Conservation (phyloP, 2,113 vertebrate genomes). For the Peucedramus taeniatus region DNA sequence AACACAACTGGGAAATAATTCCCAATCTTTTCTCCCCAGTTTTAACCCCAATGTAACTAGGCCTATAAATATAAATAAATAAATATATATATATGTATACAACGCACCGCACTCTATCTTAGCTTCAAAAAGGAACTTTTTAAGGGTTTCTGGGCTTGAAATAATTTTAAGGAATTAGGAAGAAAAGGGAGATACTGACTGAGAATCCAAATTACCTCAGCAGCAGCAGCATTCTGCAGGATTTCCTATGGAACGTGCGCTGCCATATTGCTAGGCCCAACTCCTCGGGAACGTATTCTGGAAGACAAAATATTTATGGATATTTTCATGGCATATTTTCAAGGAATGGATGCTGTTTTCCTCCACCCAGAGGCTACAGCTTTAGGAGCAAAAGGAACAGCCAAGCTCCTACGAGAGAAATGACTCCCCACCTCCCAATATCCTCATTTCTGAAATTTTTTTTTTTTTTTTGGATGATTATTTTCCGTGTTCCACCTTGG, state of each 20-base stretch:
- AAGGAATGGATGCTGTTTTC: background rate
- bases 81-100: background rate
- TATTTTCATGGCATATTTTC: slow-evolving; percentile 1
- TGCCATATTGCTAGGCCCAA: slow-evolving; percentile 63
- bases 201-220: slow-evolving; percentile 35
- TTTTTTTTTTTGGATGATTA: background rate
- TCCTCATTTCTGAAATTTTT: background rate
- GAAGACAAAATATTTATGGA: slow-evolving; percentile 65
- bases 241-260: background rate
- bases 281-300: slow-evolving; percentile 18
- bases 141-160: background rate
- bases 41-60: background rate
- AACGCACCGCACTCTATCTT: accelerated
- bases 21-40: background rate
- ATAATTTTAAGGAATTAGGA: background rate
- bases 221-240: background rate
- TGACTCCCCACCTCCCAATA: background rate
- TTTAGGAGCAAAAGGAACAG: background rate
- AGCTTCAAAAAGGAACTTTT: background rate
- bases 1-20: background rate
- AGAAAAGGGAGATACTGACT: background rate
- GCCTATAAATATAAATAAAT: background rate
- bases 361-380: background rate
- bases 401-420: background rate
- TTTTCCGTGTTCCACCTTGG: background rate